These are phyloP conservation scores for Mola mola DNA, from an alignment of 2,113 vertebrate genomes.

Conservation along the genomic window DNA sequence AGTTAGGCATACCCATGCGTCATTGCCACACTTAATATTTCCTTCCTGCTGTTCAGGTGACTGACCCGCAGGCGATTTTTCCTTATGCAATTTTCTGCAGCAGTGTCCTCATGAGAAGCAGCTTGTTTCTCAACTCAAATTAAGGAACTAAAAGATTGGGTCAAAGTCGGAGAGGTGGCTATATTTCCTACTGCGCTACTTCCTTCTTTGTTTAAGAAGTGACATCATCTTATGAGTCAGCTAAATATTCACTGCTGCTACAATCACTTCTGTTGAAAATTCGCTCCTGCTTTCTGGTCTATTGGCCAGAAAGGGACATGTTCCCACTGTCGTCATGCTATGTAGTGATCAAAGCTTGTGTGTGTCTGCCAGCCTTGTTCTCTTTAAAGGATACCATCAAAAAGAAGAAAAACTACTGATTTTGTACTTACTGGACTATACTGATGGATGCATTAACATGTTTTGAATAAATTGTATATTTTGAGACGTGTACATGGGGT, in stretches of 20 bases:
- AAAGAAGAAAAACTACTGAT: conserved; percentile 79
- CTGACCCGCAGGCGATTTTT: background rate
- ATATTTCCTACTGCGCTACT: conserved; percentile 4
- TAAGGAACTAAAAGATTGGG: conserved; percentile 26
- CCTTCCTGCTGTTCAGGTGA: background rate
- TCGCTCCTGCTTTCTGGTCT: conserved; percentile 16
- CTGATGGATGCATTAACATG: conserved; percentile 81
- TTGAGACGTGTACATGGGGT: conserved; percentile 71
- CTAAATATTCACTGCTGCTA: background rate
- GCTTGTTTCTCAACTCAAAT: conserved; percentile 4
- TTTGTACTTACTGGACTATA: conserved; percentile 83
- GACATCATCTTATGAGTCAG: conserved; percentile 6
- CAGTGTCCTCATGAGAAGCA: background rate
- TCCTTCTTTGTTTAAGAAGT: background rate
- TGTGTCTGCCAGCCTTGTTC: conserved; percentile 37
- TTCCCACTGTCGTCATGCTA: conserved; percentile 40
- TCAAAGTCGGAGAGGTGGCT: conserved; percentile 1
- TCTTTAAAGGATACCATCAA: conserved; percentile 52
- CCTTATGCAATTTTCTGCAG: background rate
- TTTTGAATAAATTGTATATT: conserved; percentile 88
- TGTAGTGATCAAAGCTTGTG: conserved; percentile 38
- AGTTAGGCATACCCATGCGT: background rate
- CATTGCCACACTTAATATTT: conserved; percentile 2
- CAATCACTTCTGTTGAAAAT: conserved; percentile 2
- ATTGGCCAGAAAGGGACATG: conserved; percentile 29